A percentile compares a stretch with the other conserved stretches of the same genome.
Evolutionary conservation across 1,140 invertebrate species (phyloP).

Genomic region (Trigoniulus corallinus): DNA sequence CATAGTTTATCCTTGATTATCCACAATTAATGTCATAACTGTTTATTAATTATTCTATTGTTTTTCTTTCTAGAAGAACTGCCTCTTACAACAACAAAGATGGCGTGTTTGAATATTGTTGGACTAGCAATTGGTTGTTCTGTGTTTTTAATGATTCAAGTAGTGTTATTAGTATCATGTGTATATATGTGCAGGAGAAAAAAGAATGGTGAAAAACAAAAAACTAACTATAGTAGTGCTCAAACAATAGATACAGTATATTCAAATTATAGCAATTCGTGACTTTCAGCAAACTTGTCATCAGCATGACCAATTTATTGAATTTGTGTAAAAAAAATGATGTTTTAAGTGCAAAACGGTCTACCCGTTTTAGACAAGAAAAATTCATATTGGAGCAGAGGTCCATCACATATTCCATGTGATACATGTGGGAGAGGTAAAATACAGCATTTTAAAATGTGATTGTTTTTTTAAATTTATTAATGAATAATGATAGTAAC

Average conservation of each 20-base stretch:
- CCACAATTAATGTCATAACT: not conserved
- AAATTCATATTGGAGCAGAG: too few species aligned
- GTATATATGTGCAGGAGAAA: constrained; percentile 23
- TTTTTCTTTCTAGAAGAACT: not conserved
- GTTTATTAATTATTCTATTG: not conserved
- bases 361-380: too few species aligned
- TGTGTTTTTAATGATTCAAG: constrained; percentile 25
- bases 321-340: too few species aligned
- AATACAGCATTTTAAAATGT: too few species aligned
- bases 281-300: too few species aligned
- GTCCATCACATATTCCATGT: too few species aligned
- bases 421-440: too few species aligned
- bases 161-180: constrained; percentile 25
- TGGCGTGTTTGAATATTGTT: constrained; percentile 19
- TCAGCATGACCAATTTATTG: too few species aligned
- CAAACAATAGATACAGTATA: not conserved
- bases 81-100: not conserved
- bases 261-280: not conserved
- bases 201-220: not conserved
- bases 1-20: not conserved
- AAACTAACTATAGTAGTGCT: not conserved
- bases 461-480: too few species aligned
- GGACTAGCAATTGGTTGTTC: constrained; percentile 22
- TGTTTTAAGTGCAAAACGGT: too few species aligned
- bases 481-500: too few species aligned